Percentiles rank a stretch among this genome's conserved stretches.
These are phyloP conservation scores for Pyrocephalus nanus DNA, from an alignment of 2,797 vertebrate species.

Conservation along the genomic window DNA sequence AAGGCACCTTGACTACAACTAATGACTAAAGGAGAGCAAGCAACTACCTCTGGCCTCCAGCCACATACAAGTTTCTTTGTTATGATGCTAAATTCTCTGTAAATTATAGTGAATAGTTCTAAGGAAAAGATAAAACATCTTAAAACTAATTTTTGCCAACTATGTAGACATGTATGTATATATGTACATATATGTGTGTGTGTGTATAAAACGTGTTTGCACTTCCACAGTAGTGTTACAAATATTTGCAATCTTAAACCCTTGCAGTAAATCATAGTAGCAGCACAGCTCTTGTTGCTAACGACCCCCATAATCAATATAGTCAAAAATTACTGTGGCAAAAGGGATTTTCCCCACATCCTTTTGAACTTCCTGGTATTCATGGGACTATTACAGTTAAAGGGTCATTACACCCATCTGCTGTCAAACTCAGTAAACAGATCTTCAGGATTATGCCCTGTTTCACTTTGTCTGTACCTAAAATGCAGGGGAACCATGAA, in stretches of 20 bases:
- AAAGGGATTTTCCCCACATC: background rate
- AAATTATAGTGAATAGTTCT: background rate
- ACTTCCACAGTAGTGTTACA: background rate
- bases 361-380: background rate
- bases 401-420: background rate
- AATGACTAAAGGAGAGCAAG: slow-evolving; percentile 62
- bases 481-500: background rate
- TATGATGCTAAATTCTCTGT: background rate
- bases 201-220: background rate
- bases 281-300: background rate
- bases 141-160: background rate
- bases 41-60: background rate
- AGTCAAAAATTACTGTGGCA: background rate
- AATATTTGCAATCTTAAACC: background rate
- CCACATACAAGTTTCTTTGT: background rate
- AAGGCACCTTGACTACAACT: slow-evolving; percentile 81
- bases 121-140: background rate
- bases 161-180: rapidly evolving
- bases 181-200: rapidly evolving
- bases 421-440: background rate
- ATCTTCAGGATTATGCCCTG: background rate
- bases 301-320: background rate
- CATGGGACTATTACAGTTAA: rapidly evolving
- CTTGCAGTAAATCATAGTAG: background rate
- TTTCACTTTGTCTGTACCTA: background rate